phyloP scores from a whole-genome alignment of 2,888 invertebrate species.

The Epirrita christyi region DNA sequence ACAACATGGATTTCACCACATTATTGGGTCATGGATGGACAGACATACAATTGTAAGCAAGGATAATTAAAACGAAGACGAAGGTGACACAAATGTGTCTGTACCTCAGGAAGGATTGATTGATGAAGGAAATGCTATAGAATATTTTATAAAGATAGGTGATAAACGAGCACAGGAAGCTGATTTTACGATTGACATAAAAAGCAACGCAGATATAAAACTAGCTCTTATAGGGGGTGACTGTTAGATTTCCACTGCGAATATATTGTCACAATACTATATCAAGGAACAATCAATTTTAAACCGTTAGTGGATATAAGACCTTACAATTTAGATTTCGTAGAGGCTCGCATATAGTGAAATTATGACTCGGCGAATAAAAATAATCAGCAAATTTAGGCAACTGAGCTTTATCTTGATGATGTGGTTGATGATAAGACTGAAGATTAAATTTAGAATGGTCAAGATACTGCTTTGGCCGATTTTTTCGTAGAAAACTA shows the following conservation, averaged over 20 bases:
- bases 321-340: background rate
- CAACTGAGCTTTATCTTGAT: too few relatives aligned
- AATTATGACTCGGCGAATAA: too few relatives aligned
- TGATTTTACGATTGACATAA: constrained; percentile 21
- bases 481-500: background rate
- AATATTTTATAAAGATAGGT: constrained; percentile 28
- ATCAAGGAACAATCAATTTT: constrained; percentile 1
- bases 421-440: too few relatives aligned
- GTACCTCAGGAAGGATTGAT: constrained; percentile 41
- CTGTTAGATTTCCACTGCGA: constrained; percentile 23
- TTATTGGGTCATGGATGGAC: constrained; percentile 81
- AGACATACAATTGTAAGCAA: constrained; percentile 55
- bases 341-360: too few relatives aligned
- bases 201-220: constrained; percentile 13
- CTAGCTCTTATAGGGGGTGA: constrained; percentile 10
- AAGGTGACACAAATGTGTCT: constrained; percentile 45
- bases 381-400: too few relatives aligned
- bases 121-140: constrained; percentile 38
- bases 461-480: too few relatives aligned
- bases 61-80: constrained; percentile 57
- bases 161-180: constrained; percentile 24
- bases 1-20: constrained; percentile 82
- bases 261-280: constrained; percentile 12
- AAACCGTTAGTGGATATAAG: background rate
- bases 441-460: too few relatives aligned